A percentile compares a stretch with the other conserved stretches of the same genome.
phyloP scores from a whole-genome alignment of 92 coral and sea anemone species.

The Anthopleura xanthogrammica region DNA sequence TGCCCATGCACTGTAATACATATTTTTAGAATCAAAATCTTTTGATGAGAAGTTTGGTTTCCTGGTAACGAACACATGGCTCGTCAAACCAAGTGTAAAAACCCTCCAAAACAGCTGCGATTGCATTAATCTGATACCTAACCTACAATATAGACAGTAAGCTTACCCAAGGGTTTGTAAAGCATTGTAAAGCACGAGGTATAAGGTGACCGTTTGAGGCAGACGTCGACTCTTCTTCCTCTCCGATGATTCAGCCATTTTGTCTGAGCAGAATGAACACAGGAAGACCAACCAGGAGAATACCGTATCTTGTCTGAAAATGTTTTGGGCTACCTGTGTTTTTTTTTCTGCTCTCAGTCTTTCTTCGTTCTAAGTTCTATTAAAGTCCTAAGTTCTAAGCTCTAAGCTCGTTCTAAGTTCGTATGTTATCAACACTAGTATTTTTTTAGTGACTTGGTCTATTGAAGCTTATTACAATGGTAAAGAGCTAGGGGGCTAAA shows the following conservation, averaged over 20 bases:
- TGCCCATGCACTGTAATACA: too few relatives aligned
- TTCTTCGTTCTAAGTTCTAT: too few relatives aligned
- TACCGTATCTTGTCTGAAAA: background rate
- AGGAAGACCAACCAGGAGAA: background rate
- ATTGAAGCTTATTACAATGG: too few relatives aligned
- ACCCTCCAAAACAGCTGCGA: background rate
- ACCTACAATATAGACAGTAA: background rate
- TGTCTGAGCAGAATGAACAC: slow-evolving; percentile 12
- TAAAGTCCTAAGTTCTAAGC: too few relatives aligned
- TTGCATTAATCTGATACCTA: background rate
- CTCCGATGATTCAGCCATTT: slow-evolving; percentile 16
- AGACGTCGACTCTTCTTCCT: slow-evolving; percentile 19
- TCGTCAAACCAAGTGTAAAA: background rate
- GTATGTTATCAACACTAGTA: too few relatives aligned
- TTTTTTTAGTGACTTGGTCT: too few relatives aligned
- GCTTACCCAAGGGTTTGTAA: slow-evolving; percentile 82
- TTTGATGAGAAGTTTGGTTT: background rate
- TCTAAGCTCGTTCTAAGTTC: too few relatives aligned
- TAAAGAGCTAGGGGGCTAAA: too few relatives aligned
- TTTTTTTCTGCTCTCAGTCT: too few relatives aligned
- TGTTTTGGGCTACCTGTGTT: too few relatives aligned
- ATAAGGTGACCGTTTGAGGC: slow-evolving; percentile 42
- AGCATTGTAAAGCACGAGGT: slow-evolving; percentile 80
- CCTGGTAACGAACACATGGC: background rate
- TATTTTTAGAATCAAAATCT: too few relatives aligned